Evolutionary conservation across 1,140 invertebrate genomes (phyloP).

Genomic region (Sesamia nonagrioides): DNA sequence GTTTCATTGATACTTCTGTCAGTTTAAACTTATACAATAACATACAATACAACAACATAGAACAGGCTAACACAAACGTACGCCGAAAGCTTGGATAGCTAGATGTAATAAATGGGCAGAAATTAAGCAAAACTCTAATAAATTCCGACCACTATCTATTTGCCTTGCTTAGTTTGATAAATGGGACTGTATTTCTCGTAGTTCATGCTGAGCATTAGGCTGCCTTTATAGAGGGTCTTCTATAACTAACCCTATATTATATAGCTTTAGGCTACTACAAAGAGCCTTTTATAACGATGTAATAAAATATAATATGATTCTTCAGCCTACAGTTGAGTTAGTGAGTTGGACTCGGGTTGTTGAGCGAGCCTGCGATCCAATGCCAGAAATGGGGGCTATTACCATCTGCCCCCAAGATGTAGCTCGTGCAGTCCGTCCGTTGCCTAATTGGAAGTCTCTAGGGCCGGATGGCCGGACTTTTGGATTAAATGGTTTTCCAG

Average conservation of each 20-base stretch:
- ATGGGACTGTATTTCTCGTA: constrained; percentile 40
- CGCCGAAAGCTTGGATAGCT: neutral
- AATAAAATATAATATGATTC: neutral
- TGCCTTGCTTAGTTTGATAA: constrained; percentile 27
- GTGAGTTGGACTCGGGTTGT: too few species aligned
- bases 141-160: constrained; percentile 25
- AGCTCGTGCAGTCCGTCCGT: too few species aligned
- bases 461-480: too few species aligned
- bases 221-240: neutral
- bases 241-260: neutral
- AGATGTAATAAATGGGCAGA: constrained; percentile 13
- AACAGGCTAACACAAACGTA: neutral
- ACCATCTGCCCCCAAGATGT: too few species aligned
- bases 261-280: neutral
- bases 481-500: too few species aligned
- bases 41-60: too few species aligned
- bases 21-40: neutral
- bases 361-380: too few species aligned
- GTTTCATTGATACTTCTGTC: constrained; percentile 8
- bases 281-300: neutral
- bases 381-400: too few species aligned
- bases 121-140: constrained; percentile 32
- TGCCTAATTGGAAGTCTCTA: too few species aligned
- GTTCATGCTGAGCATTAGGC: neutral
- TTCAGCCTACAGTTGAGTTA: constrained; percentile 10